These are phyloP conservation scores for Ornithoptera alexandrae DNA, from an alignment of 2,888 invertebrate species.

Conservation along the genomic window DNA sequence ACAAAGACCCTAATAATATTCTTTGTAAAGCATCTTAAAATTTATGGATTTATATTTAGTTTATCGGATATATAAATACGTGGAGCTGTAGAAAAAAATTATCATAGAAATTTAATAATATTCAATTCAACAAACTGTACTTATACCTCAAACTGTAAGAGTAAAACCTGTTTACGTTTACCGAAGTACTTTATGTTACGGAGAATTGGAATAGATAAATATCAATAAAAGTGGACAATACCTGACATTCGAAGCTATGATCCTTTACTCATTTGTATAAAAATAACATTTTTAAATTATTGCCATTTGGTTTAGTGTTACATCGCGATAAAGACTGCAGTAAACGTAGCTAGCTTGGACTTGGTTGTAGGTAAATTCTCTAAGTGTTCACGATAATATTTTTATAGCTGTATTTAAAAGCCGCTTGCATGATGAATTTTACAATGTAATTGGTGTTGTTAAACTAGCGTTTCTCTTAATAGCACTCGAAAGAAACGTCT, in stretches of 20 bases:
- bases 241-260: too few species aligned
- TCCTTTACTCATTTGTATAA: too few species aligned
- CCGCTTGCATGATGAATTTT: slow-evolving; percentile 34
- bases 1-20: background rate
- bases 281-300: too few species aligned
- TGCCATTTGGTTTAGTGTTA: too few species aligned
- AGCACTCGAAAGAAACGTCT: slow-evolving; percentile 22
- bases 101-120: too few species aligned
- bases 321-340: too few species aligned
- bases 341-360: background rate
- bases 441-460: slow-evolving; percentile 34
- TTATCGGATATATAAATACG: background rate
- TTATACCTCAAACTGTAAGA: too few species aligned
- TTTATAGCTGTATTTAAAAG: slow-evolving; percentile 30
- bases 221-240: too few species aligned
- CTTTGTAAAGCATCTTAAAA: background rate
- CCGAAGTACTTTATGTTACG: too few species aligned
- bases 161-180: too few species aligned
- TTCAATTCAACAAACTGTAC: too few species aligned
- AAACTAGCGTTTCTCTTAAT: slow-evolving; percentile 31
- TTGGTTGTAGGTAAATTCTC: slow-evolving; percentile 2
- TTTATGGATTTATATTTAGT: background rate
- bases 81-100: background rate
- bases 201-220: too few species aligned
- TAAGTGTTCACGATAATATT: slow-evolving; percentile 15